Evolutionary conservation across 1,140 invertebrate genomes (phyloP).

Genomic region (Saccostrea cuccullata): DNA sequence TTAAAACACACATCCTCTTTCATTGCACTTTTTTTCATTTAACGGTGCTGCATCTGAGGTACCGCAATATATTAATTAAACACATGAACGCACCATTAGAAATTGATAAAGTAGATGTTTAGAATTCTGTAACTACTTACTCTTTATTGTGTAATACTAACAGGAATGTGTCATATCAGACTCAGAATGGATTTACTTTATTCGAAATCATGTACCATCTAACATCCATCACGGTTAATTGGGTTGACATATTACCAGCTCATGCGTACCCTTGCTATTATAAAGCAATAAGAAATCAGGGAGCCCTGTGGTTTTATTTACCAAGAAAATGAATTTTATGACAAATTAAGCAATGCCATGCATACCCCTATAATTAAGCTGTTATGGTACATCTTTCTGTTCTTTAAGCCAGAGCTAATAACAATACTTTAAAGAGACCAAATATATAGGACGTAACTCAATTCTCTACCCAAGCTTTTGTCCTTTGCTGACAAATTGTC

Average conservation of each 20-base stretch:
- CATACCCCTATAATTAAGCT: not conserved
- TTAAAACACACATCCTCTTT: not conserved
- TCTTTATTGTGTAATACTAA: conserved; percentile 18
- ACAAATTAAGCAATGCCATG: not conserved
- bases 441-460: not conserved
- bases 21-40: not conserved
- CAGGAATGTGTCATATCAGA: conserved; percentile 24
- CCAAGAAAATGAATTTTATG: not conserved
- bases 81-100: not conserved
- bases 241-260: not conserved
- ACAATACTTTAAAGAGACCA: not conserved
- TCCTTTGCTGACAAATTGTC: not conserved
- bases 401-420: not conserved
- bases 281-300: not conserved
- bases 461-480: not conserved
- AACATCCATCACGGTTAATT: conserved; percentile 30
- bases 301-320: not conserved
- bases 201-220: conserved; percentile 13
- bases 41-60: not conserved
- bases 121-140: not conserved
- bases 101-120: not conserved
- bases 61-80: not conserved
- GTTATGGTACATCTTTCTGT: not conserved
- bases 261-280: not conserved
- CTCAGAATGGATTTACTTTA: not conserved